These are phyloP conservation scores for Engystomops pustulosus DNA, from an alignment of 2,113 vertebrate species.

Conservation along the genomic window DNA sequence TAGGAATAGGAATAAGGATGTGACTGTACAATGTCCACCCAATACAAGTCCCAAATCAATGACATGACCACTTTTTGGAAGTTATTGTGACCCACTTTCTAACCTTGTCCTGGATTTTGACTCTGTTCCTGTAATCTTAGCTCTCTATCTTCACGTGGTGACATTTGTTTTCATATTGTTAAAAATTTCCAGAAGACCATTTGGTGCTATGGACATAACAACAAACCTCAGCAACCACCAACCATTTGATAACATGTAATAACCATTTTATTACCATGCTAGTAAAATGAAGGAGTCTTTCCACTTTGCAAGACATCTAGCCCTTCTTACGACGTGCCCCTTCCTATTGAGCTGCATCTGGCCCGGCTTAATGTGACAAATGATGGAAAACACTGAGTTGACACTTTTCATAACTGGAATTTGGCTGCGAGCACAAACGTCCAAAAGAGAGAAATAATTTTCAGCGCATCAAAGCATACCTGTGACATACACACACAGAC, in stretches of 20 bases:
- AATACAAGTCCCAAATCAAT: background rate
- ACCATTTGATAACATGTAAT: too few relatives aligned
- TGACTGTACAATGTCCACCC: background rate
- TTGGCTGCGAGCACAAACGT: constrained; percentile 33
- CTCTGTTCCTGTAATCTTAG: background rate
- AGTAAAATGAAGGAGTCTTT: background rate
- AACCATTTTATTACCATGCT: background rate
- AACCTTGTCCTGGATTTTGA: background rate
- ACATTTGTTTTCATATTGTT: too few relatives aligned
- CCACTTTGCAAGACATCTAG: background rate
- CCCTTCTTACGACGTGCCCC: background rate
- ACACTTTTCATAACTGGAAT: constrained; percentile 16
- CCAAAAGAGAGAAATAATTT: background rate
- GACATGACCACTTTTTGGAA: too few relatives aligned
- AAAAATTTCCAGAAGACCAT: too few relatives aligned
- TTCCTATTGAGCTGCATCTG: background rate
- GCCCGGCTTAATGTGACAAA: background rate
- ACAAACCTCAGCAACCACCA: background rate
- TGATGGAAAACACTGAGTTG: constrained; percentile 23
- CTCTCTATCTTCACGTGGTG: too few relatives aligned
- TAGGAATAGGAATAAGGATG: background rate
- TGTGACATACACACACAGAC: constrained; percentile 26
- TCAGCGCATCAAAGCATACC: constrained; percentile 31
- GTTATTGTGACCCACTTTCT: background rate
- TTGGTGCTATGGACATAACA: background rate